Base-by-base conservation (phyloP, 1,140 invertebrate species). In the Drosophila miranda region DNA sequence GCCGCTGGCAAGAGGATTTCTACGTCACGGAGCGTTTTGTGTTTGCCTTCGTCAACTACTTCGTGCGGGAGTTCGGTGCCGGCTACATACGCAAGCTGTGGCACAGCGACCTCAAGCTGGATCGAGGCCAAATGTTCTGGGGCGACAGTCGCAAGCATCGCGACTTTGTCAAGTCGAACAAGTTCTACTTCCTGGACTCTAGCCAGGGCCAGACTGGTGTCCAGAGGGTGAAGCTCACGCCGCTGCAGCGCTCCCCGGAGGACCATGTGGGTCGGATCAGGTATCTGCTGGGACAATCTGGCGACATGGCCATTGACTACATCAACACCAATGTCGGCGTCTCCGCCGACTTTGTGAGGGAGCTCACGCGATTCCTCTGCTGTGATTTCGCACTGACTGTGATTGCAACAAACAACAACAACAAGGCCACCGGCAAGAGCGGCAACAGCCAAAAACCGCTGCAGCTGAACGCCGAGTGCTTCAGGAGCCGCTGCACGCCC, bases 301-400 rank as follows among this genome's bases (percentile, higher is more conserved):
- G 71, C 14, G 82, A 90, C 50, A 77, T 86, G 56, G 86, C 86
- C 50, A 88, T 90, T 28, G 89, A 90, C 38, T 90, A 90, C 45
- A 90, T 90, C 7, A 90, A 81, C 55, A 90, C 89, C 21, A 90
- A 90, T 69, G 89, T 90, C 48, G 55, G 69, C 58, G 78, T 90
- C 51, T 88, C 75, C 42, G 63, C 46, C 13, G 66, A 74, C 41
- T 90, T 90, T 64, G 71, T 90, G 42, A 60, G 80, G 21, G 74
- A 77, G 42, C 78, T 90, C 34, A 90, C 89, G 8, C 82, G 76
- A 75, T 89, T 78, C 38, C 72, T 90, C 19, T 90, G 89, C 80
- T 90, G 89, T 76, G 89, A 90, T 74, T 89, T 78, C 53, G 81
- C 89, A 13, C 53, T 87, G 16, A 90, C 73, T 82, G 74, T 81